Evolutionary conservation across 2,888 invertebrate genomes (phyloP).

Genomic region (Oscheius myriophilus): DNA sequence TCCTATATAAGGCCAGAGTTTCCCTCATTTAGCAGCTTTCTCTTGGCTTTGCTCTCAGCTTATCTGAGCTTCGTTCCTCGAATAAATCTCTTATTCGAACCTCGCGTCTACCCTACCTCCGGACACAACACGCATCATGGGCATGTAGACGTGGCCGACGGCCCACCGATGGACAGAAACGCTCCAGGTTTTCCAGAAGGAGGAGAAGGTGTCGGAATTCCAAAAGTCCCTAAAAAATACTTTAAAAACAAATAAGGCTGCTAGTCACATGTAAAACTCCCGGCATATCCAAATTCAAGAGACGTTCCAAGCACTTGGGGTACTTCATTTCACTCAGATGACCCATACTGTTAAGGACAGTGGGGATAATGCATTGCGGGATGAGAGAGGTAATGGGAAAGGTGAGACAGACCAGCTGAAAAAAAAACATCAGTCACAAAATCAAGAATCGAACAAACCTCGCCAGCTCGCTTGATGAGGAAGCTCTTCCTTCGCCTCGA

Average conservation of each 20-base stretch:
- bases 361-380: constrained; percentile 97
- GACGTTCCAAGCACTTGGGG: constrained; percentile 81
- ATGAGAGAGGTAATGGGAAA: constrained; percentile 80
- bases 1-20: too few species aligned
- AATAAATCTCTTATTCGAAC: too few species aligned
- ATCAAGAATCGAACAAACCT: too few species aligned
- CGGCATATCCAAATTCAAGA: constrained; percentile 94
- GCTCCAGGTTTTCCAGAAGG: constrained; percentile 98
- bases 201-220: constrained; percentile 91
- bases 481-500: constrained; percentile 83
- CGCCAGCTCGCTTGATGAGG: constrained; percentile 82
- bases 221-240: constrained; percentile 70
- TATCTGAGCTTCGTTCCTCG: too few species aligned
- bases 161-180: too few species aligned
- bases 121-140: too few species aligned
- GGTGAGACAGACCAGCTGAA: constrained; percentile 73
- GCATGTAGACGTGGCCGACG: constrained; percentile 78
- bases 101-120: too few species aligned
- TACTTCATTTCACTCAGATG: constrained; percentile 79
- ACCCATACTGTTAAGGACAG: constrained; percentile 89
- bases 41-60: too few species aligned
- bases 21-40: too few species aligned
- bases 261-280: constrained; percentile 83
- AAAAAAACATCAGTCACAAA: too few species aligned
- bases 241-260: not conserved